Percentiles rank a stretch among this genome's conserved stretches.
phyloP scores from a whole-genome alignment of 2,888 invertebrate species.

The Rhamnusium bicolor region DNA sequence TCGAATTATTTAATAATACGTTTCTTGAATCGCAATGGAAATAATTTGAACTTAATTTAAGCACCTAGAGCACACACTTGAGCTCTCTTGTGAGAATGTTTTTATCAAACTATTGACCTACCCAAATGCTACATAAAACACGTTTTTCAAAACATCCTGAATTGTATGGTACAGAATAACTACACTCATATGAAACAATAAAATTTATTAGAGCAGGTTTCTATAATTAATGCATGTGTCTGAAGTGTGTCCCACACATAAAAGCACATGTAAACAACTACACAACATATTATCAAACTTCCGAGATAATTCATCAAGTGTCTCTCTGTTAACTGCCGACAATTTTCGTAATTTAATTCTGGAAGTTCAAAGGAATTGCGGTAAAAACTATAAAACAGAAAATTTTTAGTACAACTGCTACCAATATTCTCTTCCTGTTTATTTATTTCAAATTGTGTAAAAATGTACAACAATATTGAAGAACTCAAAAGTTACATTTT shows the following conservation, averaged over 20 bases:
- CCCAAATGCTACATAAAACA: not conserved
- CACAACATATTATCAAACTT: conserved; percentile 1
- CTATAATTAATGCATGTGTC: conserved; percentile 1
- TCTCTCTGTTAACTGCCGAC: conserved; percentile 3
- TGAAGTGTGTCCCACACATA: conserved; percentile 3
- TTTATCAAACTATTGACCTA: not conserved
- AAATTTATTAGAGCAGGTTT: conserved; percentile 22
- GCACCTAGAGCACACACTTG: too few relatives aligned
- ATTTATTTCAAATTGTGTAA: too few relatives aligned
- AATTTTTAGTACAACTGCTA: too few relatives aligned
- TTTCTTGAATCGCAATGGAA: too few relatives aligned
- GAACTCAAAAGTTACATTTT: too few relatives aligned
- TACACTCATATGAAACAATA: not conserved
- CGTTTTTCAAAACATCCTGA: not conserved
- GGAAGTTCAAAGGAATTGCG: too few relatives aligned
- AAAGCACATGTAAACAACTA: conserved; percentile 4
- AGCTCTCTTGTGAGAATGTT: too few relatives aligned
- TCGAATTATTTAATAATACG: too few relatives aligned
- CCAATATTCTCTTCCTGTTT: too few relatives aligned
- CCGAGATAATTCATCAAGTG: conserved; percentile 7
- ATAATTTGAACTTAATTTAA: too few relatives aligned
- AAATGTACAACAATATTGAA: too few relatives aligned
- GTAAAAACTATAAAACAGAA: too few relatives aligned
- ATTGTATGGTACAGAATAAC: not conserved
- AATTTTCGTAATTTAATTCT: not conserved